These are phyloP conservation scores for Drosophila basisetae DNA, from an alignment of 2,888 invertebrate genomes.

Conservation along the genomic window DNA sequence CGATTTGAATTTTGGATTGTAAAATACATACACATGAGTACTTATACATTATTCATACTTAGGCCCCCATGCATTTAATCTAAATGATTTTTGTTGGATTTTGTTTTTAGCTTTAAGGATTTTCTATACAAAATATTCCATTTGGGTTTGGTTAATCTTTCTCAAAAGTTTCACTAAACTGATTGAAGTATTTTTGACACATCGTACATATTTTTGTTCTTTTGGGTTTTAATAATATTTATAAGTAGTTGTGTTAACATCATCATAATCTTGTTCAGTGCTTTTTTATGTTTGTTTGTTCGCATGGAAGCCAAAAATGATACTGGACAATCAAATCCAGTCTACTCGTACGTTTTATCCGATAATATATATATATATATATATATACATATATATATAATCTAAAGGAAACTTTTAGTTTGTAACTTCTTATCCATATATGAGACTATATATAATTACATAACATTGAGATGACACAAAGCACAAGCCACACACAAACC, in stretches of 20 bases:
- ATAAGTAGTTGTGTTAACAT: conserved; percentile 46
- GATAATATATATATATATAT: conserved; percentile 2
- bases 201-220: conserved; percentile 74
- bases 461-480: conserved; percentile 54
- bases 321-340: conserved; percentile 30
- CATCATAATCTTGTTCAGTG: conserved; percentile 43
- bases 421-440: conserved; percentile 22
- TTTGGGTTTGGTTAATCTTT: conserved; percentile 54
- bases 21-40: conserved; percentile 60
- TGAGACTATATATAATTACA: conserved; percentile 22
- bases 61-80: conserved; percentile 47
- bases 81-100: conserved; percentile 40
- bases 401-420: conserved; percentile 27
- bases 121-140: conserved; percentile 76
- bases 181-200: conserved; percentile 83
- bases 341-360: conserved; percentile 22
- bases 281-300: conserved; percentile 37
- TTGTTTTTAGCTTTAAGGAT: conserved; percentile 56
- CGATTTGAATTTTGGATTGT: conserved; percentile 52
- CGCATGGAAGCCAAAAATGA: conserved; percentile 58
- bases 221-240: conserved; percentile 37
- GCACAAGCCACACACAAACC: conserved; percentile 55
- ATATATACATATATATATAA: conserved; percentile 5
- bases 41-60: conserved; percentile 37
- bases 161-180: conserved; percentile 70